Percentiles rank a stretch among this genome's conserved stretches.
phyloP scores from a whole-genome alignment of 37 sponge, comb jelly and placozoan species.

The Geodia barretti region DNA sequence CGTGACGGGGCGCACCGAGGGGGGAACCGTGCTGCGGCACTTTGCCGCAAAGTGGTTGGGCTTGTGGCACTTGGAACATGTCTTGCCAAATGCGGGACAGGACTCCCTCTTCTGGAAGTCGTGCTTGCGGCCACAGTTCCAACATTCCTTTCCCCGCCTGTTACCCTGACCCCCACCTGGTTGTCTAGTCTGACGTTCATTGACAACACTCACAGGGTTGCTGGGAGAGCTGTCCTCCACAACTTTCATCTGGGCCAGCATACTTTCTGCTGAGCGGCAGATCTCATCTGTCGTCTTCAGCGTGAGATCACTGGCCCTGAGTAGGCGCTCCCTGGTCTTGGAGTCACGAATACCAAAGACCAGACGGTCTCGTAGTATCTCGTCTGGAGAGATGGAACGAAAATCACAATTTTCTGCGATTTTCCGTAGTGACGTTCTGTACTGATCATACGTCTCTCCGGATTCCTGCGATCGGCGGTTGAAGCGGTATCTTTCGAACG shows the following conservation, averaged over 20 bases:
- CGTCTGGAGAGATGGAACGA: conserved; percentile 18
- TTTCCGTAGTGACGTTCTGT: conserved; percentile 15
- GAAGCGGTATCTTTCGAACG: conserved; percentile 43
- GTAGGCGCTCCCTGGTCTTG: conserved; percentile 34
- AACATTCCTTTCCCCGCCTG: conserved; percentile 3
- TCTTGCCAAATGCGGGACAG: conserved; percentile 66
- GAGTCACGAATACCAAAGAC: conserved; percentile 29
- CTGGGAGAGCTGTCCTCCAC: not conserved
- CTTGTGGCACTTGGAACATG: conserved; percentile 53
- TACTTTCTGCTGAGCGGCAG: conserved; percentile 46
- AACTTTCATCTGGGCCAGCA: conserved; percentile 15
- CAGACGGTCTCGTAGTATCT: conserved; percentile 30
- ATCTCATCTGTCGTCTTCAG: conserved; percentile 25
- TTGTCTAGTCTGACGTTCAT: conserved; percentile 1
- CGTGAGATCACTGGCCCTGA: conserved; percentile 25
- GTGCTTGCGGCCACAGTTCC: conserved; percentile 47
- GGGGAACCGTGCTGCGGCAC: conserved; percentile 16
- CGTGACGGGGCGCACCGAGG: too few species aligned
- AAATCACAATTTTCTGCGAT: conserved; percentile 45
- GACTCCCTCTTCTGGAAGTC: conserved; percentile 11
- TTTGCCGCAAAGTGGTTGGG: conserved; percentile 56
- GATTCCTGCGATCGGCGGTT: conserved; percentile 33
- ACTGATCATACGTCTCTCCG: conserved; percentile 43
- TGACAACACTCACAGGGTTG: not conserved
- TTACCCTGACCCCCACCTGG: not conserved